Percentiles rank a stretch among this genome's conserved stretches.
phyloP scores from a whole-genome alignment of 2,797 vertebrate genomes.

The Delichon dasypus region DNA sequence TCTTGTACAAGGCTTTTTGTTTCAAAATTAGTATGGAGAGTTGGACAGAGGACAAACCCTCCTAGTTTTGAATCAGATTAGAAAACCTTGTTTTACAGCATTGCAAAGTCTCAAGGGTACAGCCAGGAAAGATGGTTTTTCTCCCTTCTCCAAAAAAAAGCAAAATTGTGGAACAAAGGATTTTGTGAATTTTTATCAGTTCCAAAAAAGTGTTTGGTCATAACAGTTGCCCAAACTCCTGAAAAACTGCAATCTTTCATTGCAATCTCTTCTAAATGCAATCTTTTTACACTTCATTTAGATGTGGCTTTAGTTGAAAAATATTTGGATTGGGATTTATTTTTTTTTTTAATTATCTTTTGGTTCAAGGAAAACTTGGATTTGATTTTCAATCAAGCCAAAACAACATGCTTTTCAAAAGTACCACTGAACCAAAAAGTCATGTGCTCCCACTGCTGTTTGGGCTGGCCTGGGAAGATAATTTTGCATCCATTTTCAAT shows the following conservation, averaged over 20 bases:
- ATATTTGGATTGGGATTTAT: neutral
- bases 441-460: neutral
- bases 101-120: neutral
- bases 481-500: neutral
- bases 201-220: neutral
- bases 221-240: neutral
- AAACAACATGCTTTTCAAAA: conserved; percentile 12
- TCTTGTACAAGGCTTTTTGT: neutral
- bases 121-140: neutral
- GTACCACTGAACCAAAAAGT: neutral
- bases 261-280: neutral
- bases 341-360: neutral
- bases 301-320: neutral
- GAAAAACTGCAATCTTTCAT: neutral
- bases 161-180: neutral
- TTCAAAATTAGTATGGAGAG: conserved; percentile 1
- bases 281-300: neutral
- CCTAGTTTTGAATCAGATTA: neutral
- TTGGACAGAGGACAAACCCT: neutral
- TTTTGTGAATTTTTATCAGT: neutral
- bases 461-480: neutral
- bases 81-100: neutral
- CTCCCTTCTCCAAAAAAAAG: neutral
- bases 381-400: neutral
- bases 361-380: neutral